These are phyloP conservation scores for Coreoperca whiteheadi DNA, from an alignment of 2,113 vertebrate species.

Conservation along the genomic window DNA sequence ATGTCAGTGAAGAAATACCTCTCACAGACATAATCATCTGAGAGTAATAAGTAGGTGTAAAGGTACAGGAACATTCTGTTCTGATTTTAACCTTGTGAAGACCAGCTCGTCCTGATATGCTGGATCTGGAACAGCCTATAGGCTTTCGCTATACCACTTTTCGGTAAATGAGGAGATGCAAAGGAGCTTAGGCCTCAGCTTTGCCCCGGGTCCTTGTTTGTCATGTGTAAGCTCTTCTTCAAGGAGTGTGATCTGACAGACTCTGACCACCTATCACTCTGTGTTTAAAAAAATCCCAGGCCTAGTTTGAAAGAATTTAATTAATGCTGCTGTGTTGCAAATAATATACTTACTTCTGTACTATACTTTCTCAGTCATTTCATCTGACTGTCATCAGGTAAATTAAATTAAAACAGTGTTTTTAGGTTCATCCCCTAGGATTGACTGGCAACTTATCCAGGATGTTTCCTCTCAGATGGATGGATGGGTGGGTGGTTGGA, in stretches of 20 bases:
- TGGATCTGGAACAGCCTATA: background rate
- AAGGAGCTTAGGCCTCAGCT: constrained; percentile 1
- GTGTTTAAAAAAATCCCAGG: background rate
- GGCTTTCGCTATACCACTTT: background rate
- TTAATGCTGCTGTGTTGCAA: no score
- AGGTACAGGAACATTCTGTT: background rate
- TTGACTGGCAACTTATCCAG: constrained; percentile 45
- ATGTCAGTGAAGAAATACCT: background rate
- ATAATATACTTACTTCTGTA: background rate
- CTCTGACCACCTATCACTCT: background rate
- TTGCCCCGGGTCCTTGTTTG: background rate
- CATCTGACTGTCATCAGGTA: background rate
- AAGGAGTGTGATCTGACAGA: background rate
- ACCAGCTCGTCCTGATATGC: constrained; percentile 10
- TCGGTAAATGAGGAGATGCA: background rate
- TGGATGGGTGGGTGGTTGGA: constrained; percentile 16
- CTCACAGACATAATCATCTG: background rate
- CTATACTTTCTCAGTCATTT: constrained; percentile 10
- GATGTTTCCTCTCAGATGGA: constrained; percentile 56
- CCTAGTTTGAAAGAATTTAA: background rate
- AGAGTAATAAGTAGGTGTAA: background rate
- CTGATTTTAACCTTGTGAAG: background rate
- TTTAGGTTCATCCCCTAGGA: constrained; percentile 24
- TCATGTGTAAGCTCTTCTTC: background rate
- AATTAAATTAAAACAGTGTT: constrained; percentile 4